Conservation (phyloP, 2,113 vertebrate genomes). For the Anguilla japonica region DNA sequence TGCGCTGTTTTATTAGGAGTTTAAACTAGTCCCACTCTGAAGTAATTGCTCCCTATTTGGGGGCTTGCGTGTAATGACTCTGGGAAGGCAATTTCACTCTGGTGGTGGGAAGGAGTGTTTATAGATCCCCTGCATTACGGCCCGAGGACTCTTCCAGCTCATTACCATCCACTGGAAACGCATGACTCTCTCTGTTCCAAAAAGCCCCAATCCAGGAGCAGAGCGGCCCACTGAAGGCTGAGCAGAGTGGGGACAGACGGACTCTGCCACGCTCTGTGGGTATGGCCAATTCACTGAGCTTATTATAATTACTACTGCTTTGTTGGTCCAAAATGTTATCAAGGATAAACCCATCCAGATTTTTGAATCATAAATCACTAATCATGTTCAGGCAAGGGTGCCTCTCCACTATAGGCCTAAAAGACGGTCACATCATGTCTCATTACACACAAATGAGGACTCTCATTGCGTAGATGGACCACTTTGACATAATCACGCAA, state of each 20-base stretch:
- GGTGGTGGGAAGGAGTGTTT: slow-evolving; percentile 1
- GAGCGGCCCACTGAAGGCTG: neutral
- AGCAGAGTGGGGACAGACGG: neutral
- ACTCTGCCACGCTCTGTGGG: neutral
- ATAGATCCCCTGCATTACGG: slow-evolving; percentile 12
- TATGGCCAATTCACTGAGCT: neutral
- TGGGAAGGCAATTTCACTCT: slow-evolving; percentile 17
- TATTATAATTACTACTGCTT: neutral
- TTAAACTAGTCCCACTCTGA: slow-evolving; percentile 25
- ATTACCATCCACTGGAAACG: slow-evolving; percentile 15
- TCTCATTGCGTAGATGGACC: neutral
- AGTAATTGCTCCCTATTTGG: slow-evolving; percentile 31
- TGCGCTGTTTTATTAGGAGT: slow-evolving; percentile 14
- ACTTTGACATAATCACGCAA: neutral
- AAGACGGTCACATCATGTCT: neutral
- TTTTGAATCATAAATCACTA: neutral
- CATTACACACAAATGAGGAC: neutral
- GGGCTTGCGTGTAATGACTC: slow-evolving; percentile 22
- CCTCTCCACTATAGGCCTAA: neutral
- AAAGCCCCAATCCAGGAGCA: neutral
- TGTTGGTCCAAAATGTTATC: neutral
- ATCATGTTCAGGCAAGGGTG: neutral
- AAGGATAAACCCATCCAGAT: neutral
- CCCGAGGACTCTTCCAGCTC: slow-evolving; percentile 9
- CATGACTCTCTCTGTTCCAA: neutral